Evolutionary conservation across 2,797 vertebrate genomes (phyloP), one percentile per base, ranked within the genome.

Genomic region (Paguma larvata): DNA sequence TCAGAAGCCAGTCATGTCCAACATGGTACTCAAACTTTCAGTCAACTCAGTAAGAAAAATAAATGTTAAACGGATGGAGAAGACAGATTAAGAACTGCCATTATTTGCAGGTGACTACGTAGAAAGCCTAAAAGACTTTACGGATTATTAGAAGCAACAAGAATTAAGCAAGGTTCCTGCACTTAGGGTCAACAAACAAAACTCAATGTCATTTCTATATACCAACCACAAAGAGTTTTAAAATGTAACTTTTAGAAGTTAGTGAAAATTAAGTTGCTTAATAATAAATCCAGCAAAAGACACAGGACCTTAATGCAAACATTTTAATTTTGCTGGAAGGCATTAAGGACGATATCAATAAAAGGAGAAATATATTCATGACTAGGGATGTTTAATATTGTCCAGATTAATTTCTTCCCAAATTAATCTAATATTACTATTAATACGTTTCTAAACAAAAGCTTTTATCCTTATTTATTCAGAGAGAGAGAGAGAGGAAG

Each of bases 211-310:
- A 82, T 75, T 92, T 92, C 41, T 88, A 48, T 21, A 34, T 3
- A 53, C 9, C 34, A 84, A 27, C n/a, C 53, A 34, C 27, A 41
- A 51, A 80, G 9, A 89, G 59, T 56, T 95, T 96, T 85, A 67
- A 91, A 95, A 85, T 38, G 19, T 44, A 94, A 83, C 62, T 77
- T 63, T 68, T 65, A 92, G 70, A 73, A 63, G 14, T 79, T 32
- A 65, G 56, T 46, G 62, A 93, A 85, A 78, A 80, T 63, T 34
- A 87, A 90, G 48, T 79, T 68, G 85, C 7, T 73, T 88, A 53
- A 48, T 88, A 93, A 90, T 84, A 92, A 94, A 92, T 79, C 53
- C 63, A 93, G 70, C 51, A 79, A 88, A 89, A 89, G 30, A 68
- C 3, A 9, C 0, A 75, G 30, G 27, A 78, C 48, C 46, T 79